phyloP scores from a whole-genome alignment of 1,140 invertebrate species.

The Panulirus ornatus region DNA sequence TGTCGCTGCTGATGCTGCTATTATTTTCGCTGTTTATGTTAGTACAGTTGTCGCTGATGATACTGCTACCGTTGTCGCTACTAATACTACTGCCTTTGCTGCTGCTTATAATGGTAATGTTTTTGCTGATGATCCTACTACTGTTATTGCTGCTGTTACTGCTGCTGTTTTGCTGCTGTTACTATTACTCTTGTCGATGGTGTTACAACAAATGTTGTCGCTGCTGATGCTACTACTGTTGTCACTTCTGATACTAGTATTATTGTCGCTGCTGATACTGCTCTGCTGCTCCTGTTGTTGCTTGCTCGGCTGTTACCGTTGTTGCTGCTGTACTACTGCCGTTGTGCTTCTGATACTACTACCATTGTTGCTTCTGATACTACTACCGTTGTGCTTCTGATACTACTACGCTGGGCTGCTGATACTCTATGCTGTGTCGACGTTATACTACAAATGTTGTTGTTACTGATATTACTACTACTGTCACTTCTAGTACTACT shows the following conservation, averaged over 20 bases:
- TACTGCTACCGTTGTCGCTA: conserved; percentile 26
- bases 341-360: not conserved
- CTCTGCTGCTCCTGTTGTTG: not conserved
- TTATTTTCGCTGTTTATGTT: not conserved
- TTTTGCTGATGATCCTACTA: not conserved
- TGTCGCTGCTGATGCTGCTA: not conserved
- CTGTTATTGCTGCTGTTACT: not conserved
- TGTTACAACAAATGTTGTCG: not conserved
- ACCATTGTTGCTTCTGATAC: not conserved
- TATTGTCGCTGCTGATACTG: not conserved
- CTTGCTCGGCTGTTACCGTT: not conserved
- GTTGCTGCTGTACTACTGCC: not conserved
- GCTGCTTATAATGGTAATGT: conserved; percentile 6
- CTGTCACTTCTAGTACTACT: no score
- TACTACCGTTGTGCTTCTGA: no score
- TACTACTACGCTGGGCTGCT: no score
- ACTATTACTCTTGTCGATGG: not conserved
- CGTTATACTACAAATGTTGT: no score
- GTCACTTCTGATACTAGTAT: not conserved
- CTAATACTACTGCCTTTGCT: conserved; percentile 31
- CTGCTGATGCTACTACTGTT: not conserved
- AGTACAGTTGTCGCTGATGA: not conserved
- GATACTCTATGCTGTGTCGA: no score
- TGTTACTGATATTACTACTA: no score
- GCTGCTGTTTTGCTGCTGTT: not conserved